Evolutionary conservation across 1,140 invertebrate genomes (phyloP).

Genomic region (Cherax destructor): DNA sequence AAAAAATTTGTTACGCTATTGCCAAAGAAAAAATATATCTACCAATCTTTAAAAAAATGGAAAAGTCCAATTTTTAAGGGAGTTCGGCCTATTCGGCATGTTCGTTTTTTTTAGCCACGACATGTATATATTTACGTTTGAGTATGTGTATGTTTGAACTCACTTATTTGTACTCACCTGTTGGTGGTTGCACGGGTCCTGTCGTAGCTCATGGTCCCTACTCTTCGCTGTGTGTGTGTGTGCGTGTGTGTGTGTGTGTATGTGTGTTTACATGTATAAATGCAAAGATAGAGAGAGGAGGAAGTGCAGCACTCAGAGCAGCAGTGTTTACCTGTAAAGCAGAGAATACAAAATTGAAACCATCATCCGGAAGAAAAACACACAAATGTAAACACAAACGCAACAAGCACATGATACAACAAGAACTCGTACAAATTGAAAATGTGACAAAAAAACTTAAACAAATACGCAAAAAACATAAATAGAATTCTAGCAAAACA

Average conservation of each 20-base stretch:
- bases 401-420: slow-evolving; percentile 3
- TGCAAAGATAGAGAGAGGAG: neutral
- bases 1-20: too few relatives aligned
- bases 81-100: too few relatives aligned
- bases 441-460: slow-evolving; percentile 8
- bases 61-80: too few relatives aligned
- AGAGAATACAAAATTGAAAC: slow-evolving; percentile 15
- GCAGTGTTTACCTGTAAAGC: neutral
- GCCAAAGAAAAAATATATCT: too few relatives aligned
- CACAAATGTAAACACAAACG: neutral
- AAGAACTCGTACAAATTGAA: slow-evolving; percentile 12
- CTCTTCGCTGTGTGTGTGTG: neutral
- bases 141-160: too few relatives aligned
- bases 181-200: neutral
- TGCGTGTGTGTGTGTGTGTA: slow-evolving; percentile 11
- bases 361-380: slow-evolving; percentile 12
- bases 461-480: slow-evolving; percentile 4
- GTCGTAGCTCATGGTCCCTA: too few relatives aligned
- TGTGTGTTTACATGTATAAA: slow-evolving; percentile 24
- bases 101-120: too few relatives aligned
- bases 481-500: slow-evolving; percentile 10
- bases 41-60: too few relatives aligned
- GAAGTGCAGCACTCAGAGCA: neutral
- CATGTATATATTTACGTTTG: too few relatives aligned
- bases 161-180: too few relatives aligned